phyloP scores from a whole-genome alignment of 2,888 invertebrate species.

The Agrotis segetum region DNA sequence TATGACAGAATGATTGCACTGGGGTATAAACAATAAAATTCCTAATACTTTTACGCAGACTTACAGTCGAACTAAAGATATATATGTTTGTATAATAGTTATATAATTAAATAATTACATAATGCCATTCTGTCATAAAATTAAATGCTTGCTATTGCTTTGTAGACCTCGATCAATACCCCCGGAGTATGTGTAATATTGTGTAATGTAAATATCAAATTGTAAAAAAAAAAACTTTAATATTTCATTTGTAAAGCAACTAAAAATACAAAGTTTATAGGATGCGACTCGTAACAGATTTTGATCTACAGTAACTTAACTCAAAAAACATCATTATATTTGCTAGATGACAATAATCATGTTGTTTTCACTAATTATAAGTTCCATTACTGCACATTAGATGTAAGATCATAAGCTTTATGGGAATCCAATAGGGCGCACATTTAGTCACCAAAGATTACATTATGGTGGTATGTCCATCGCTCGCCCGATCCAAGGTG shows the following conservation, averaged over 20 bases:
- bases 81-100: slow-evolving; percentile 54
- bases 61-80: slow-evolving; percentile 69
- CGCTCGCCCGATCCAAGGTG: slow-evolving; percentile 73
- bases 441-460: slow-evolving; percentile 71
- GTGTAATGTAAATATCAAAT: slow-evolving; percentile 69
- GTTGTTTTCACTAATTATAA: slow-evolving; percentile 61
- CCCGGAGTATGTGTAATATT: slow-evolving; percentile 54
- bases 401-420: slow-evolving; percentile 60
- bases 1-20: slow-evolving; percentile 80
- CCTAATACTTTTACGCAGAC: slow-evolving; percentile 71
- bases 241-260: slow-evolving; percentile 69
- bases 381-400: slow-evolving; percentile 60
- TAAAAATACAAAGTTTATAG: slow-evolving; percentile 72
- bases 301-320: slow-evolving; percentile 74
- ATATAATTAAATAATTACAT: slow-evolving; percentile 66
- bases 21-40: slow-evolving; percentile 66
- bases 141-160: slow-evolving; percentile 82
- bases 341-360: slow-evolving; percentile 58
- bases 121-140: slow-evolving; percentile 82
- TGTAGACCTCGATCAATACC: slow-evolving; percentile 57
- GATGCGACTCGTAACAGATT: slow-evolving; percentile 74
- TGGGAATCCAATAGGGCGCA: slow-evolving; percentile 60
- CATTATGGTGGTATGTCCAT: slow-evolving; percentile 88
- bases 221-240: slow-evolving; percentile 68
- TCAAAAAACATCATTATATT: slow-evolving; percentile 65